Base-by-base conservation (phyloP, 1,140 invertebrate species). In the Euglossa dilemma region DNA sequence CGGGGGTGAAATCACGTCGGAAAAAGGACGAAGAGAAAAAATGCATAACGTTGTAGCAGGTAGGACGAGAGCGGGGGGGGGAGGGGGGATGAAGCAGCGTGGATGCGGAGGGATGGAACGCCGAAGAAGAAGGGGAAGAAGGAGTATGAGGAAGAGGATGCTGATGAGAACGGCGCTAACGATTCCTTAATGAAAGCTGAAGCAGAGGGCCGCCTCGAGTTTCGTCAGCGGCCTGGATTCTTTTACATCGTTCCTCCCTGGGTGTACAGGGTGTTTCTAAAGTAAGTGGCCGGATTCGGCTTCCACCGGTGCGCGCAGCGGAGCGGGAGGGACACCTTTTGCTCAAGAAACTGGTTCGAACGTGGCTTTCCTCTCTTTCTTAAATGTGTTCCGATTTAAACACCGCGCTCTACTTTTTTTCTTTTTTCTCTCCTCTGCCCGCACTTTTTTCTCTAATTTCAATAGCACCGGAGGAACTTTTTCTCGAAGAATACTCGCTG, bases 131-230 rank as follows among this genome's bases (percentile, higher is more conserved):
- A 36, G 70, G 67, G 73, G 64, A 43, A 43, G 71, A 63, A 25
- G 52, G 57, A 71, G 69, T 36, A 71, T 6, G 69, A 78, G 85
- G 71, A 88, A 66, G 72, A 89, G 79, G 85, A 88, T 84, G 85
- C 74, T 89, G 90, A 90, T 90, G 90, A 91, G 90, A 86, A 90
- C 88, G 89, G 89, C 87, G 88, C 88, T 92, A 92, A 91, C 90
- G 90, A 91, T 92, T 92, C 90, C 91, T 92, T 92, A 90, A 91
- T 92, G 90, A 91, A 91, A 92, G 87, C 87, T 84, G 85, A 89
- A 87, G 84, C 87, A 87, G 82, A 79, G 85, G 86, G 78, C 83
- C 71, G 86, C 86, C 83, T 87, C 86, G 86, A 77, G 87, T 87
- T 88, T 88, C 87, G 87, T 84, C 77, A 84, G 84, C 73, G 67